Base-by-base conservation (phyloP, 1,140 invertebrate genomes). In the Drosophila paulistorum region DNA sequence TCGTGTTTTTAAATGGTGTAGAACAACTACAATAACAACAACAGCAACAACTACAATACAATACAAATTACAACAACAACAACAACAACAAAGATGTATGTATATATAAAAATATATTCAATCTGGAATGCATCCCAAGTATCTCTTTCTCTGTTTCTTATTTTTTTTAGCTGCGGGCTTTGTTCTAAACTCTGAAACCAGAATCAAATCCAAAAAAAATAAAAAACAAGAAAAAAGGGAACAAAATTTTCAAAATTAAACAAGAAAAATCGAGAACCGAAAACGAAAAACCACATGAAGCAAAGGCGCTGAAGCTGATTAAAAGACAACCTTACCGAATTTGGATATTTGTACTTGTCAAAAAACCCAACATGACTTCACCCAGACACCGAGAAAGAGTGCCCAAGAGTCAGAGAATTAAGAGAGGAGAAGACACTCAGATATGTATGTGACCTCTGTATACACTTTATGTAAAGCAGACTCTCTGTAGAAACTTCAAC, bases 301-400 rank as follows among this genome's bases (percentile, higher is more conserved):
- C 83, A 77, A 23, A 64, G 69, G 71, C 83, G 83, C 83, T 65
- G 60, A 69, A 30, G 74, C 83, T 85, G 87, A 90, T 90, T 90
- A 90, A 90, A 90, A 89, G 89, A 81, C 83, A 90, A 90, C 87
- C 87, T 90, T 90, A 90, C 83, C 87, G 84, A 90, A 90, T 90
- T 82, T 80, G 73, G 71, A 89, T 75, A 90, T 90, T 90, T 90
- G 83, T 90, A 90, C 84, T 90, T 90, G 87, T 90, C 87, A 90
- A 89, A 70, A 75, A 75, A 65, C 79, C 73, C 68, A 64, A 77
- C 75, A 71, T 61, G 77, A 62, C 66, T 37, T 70, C 45, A 41
- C 59, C 10, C 59, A 20, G 73, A 51, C 65, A 76, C 14, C 54
- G 68, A 62, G 60, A 61, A 30, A 66, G 55, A 14, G 59, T 26